Evolutionary conservation across 2,888 invertebrate genomes (phyloP), one percentile per base, ranked within the genome.

Genomic region (Xylophagus ater): DNA sequence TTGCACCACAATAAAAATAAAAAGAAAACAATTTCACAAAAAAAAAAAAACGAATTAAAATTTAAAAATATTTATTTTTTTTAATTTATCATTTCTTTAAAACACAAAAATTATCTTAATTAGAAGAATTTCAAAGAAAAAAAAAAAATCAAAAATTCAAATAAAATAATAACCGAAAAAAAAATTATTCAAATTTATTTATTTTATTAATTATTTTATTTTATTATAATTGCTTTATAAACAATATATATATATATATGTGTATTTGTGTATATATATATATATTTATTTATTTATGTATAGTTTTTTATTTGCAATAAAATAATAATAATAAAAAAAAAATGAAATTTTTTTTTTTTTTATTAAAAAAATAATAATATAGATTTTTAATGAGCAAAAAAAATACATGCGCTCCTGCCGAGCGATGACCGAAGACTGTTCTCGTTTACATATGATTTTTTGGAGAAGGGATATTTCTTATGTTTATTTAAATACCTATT

Each of bases 361-460:
- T n/a, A n/a, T n/a, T n/a, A n/a, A n/a, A n/a, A n/a, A n/a, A n/a
- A n/a, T n/a, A n/a, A n/a, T n/a, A n/a, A n/a, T n/a, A 21, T 18
- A 17, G 8, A 33, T 39, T 19, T 28, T 20, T 24, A 4, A 32
- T 15, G 32, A 37, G 31, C 40, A 31, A 38, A 39, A 40, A 40
- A 37, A 33, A 42, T 48, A 42, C 47, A 49, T 49, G 47, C 47
- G 46, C 49, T 47, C 49, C 41, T 43, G 41, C 41, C 49, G 49
- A 49, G 49, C 49, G 49, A 41, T 49, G 45, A 49, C 49, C 47
- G 49, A 49, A 49, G 49, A 49, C 49, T 49, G 49, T 37, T 42
- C 37, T 40, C 46, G 39, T 42, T 37, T 42, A 40, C 44, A 44
- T 42, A 40, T 44, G 39, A 40, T 40, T 40, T 40, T 37, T 34